phyloP scores from a whole-genome alignment of 2,113 vertebrate genomes.

The Muntiacus muntjak region DNA sequence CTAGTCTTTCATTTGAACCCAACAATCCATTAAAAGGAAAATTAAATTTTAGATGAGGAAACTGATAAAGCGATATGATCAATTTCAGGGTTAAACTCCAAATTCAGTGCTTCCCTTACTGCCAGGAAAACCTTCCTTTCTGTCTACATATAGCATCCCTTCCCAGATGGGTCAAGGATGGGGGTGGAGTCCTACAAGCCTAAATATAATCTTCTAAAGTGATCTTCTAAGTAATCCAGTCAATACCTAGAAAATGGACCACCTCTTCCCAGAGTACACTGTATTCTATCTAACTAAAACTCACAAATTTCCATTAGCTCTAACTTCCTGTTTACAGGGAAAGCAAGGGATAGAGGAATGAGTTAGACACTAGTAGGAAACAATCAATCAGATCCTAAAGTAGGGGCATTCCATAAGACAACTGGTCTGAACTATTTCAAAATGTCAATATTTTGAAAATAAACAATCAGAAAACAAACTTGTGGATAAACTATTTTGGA shows the following conservation, averaged over 20 bases:
- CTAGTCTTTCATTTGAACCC: not conserved
- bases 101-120: not conserved
- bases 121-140: not conserved
- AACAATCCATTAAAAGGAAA: not conserved
- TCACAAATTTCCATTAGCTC: not conserved
- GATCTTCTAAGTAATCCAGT: not conserved
- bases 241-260: not conserved
- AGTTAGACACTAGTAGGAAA: not conserved
- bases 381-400: not conserved
- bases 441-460: not conserved
- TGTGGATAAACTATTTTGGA: not conserved
- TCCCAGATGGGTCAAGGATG: not conserved
- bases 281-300: not conserved
- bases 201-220: not conserved
- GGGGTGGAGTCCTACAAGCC: not conserved
- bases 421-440: not conserved
- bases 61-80: not conserved
- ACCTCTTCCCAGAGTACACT: not conserved
- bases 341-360: not conserved
- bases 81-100: not conserved
- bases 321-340: not conserved
- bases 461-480: not conserved
- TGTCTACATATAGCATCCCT: not conserved
- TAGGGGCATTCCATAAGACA: not conserved
- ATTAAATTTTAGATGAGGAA: not conserved